These are phyloP conservation scores for Vanacampus margaritifer DNA, from an alignment of 2,113 vertebrate species.

Conservation along the genomic window DNA sequence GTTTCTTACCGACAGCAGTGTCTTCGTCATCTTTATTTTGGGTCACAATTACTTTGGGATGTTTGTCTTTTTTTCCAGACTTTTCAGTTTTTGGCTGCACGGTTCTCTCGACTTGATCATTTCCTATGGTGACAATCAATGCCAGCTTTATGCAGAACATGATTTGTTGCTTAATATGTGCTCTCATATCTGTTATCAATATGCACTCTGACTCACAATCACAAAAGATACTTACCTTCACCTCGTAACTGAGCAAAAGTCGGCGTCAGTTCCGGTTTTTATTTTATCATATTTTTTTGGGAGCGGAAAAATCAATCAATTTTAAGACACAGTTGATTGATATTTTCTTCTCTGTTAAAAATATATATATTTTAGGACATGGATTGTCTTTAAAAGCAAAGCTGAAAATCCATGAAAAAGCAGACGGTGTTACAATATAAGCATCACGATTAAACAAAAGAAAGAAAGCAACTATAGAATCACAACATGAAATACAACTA, in stretches of 20 bases:
- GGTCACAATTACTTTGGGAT: constrained; percentile 19
- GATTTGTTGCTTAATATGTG: neutral
- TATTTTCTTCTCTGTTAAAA: neutral
- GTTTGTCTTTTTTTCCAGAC: constrained; percentile 41
- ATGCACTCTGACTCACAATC: neutral
- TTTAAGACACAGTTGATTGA: constrained; percentile 1
- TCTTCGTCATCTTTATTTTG: constrained; percentile 26
- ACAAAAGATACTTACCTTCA: constrained; percentile 1
- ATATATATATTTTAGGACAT: neutral
- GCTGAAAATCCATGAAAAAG: constrained; percentile 13
- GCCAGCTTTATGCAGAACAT: constrained; percentile 17
- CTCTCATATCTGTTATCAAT: constrained; percentile 6
- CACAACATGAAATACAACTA: neutral
- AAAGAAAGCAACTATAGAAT: neutral
- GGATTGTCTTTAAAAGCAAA: neutral
- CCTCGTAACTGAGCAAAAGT: neutral
- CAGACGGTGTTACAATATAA: constrained; percentile 2
- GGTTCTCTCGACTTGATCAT: constrained; percentile 35
- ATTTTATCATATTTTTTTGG: neutral
- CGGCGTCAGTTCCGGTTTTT: neutral
- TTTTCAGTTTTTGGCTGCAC: constrained; percentile 34
- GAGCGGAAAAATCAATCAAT: constrained; percentile 2
- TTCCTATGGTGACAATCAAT: constrained; percentile 42
- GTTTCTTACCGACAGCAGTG: constrained; percentile 50
- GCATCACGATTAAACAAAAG: neutral